Percentiles rank a stretch among this genome's conserved stretches.
Evolutionary conservation across 2,888 invertebrate species (phyloP).

Genomic region (Cheilosia scutellata): DNA sequence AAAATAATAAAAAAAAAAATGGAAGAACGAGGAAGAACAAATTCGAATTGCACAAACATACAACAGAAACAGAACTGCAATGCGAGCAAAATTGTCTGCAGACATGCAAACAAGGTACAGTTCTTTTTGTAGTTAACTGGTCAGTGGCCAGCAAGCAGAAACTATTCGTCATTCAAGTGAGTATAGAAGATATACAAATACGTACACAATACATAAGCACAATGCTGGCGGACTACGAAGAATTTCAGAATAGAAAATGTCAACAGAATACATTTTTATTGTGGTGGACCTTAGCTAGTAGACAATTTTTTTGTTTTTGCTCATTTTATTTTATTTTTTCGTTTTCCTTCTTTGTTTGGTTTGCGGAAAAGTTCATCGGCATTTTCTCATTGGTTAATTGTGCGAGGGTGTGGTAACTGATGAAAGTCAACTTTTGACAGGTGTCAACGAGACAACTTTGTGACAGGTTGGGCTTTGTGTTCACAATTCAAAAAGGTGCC

Average conservation of each 20-base stretch:
- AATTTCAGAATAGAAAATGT: constrained; percentile 55
- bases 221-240: constrained; percentile 22
- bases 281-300: constrained; percentile 29
- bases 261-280: constrained; percentile 12
- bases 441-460: constrained; percentile 31
- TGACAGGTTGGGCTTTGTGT: not conserved
- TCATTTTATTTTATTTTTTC: constrained; percentile 6
- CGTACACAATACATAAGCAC: not conserved
- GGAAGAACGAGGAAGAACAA: constrained; percentile 24
- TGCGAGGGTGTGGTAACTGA: constrained; percentile 23
- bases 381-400: not conserved
- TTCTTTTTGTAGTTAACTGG: constrained; percentile 1
- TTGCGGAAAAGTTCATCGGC: constrained; percentile 48
- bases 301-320: constrained; percentile 18
- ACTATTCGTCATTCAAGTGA: constrained; percentile 55
- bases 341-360: constrained; percentile 8
- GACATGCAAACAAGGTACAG: constrained; percentile 20
- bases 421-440: constrained; percentile 46
- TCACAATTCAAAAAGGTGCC: not conserved
- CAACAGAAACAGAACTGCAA: not conserved
- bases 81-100: constrained; percentile 33
- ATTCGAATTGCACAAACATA: constrained; percentile 16
- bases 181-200: not conserved
- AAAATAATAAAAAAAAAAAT: constrained; percentile 8
- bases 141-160: constrained; percentile 63